These are phyloP conservation scores for Sapajus apella DNA, from an alignment of 2,113 vertebrate species.

Conservation along the genomic window DNA sequence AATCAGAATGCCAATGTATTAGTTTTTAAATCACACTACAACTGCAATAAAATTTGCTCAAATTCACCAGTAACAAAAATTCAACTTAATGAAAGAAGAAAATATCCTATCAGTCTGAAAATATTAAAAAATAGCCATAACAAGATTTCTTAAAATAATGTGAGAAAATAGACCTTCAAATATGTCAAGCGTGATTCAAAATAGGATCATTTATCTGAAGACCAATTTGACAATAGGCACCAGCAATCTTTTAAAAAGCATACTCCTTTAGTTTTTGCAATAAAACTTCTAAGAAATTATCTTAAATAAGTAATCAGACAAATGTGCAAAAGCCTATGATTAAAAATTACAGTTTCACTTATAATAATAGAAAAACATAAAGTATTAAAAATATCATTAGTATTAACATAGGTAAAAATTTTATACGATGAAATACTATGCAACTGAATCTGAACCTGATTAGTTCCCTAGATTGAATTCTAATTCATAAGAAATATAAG, in stretches of 20 bases:
- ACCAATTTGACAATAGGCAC: background rate
- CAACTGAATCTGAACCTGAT: background rate
- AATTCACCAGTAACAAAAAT: background rate
- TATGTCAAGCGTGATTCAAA: background rate
- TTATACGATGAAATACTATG: background rate
- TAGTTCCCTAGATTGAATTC: background rate
- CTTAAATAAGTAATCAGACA: background rate
- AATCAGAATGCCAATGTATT: background rate
- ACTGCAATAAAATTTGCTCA: background rate
- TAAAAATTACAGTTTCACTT: background rate
- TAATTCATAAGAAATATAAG: background rate
- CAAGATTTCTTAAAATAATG: background rate
- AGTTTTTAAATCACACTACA: background rate
- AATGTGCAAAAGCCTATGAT: background rate
- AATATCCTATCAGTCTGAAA: background rate
- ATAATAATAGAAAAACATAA: background rate
- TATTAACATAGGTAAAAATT: background rate
- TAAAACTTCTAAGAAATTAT: background rate
- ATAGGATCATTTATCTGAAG: background rate
- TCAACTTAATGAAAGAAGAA: background rate
- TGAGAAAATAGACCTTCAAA: background rate
- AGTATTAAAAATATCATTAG: conserved; percentile 2
- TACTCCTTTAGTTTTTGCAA: background rate
- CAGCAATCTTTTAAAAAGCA: background rate
- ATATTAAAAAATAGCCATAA: background rate